Conservation (phyloP, 2,113 vertebrate genomes). For the Sorex araneus region DNA sequence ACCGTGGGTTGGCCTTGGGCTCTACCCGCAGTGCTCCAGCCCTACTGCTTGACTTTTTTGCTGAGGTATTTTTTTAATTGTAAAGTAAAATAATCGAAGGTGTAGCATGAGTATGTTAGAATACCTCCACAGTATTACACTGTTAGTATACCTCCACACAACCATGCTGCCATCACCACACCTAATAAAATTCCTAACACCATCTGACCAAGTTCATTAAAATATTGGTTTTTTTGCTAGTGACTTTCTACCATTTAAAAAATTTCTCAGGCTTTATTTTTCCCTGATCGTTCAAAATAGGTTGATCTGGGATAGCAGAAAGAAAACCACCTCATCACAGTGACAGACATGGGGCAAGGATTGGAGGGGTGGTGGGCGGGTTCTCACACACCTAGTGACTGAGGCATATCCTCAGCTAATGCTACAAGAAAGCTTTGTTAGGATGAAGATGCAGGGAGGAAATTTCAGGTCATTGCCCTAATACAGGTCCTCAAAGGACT, state of each 20-base stretch:
- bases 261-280: not conserved
- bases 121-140: not conserved
- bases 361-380: no score
- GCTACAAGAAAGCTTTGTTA: no score
- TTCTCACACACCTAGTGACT: no score
- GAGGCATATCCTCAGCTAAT: no score
- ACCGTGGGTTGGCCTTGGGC: no score
- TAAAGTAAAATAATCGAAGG: slow-evolving; percentile 9
- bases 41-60: not conserved
- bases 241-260: not conserved
- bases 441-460: not conserved
- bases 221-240: not conserved
- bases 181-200: not conserved
- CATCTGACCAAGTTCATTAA: not conserved
- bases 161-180: not conserved
- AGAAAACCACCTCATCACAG: not conserved
- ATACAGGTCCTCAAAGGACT: not conserved
- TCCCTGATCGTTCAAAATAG: not conserved
- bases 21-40: not conserved
- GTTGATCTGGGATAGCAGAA: slow-evolving; percentile 14
- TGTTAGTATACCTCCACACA: not conserved
- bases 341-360: not conserved
- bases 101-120: slow-evolving; percentile 1
- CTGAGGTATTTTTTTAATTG: slow-evolving; percentile 21
- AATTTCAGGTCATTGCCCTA: not conserved